Evolutionary conservation across 2,797 vertebrate species (phyloP).

Genomic region (Cryptoprocta ferox): DNA sequence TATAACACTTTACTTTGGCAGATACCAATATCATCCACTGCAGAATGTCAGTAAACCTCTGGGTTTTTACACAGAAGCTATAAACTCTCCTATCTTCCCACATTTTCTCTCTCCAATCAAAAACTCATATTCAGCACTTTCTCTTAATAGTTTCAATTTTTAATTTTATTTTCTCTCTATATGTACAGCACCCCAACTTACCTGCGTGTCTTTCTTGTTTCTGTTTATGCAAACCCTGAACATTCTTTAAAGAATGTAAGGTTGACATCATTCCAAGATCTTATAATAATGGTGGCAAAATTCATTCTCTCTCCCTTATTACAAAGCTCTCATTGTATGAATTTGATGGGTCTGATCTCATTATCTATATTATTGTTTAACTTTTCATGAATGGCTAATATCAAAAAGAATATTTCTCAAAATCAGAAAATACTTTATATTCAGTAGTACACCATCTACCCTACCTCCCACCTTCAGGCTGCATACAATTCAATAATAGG

Average conservation of each 20-base stretch:
- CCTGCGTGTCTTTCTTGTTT: neutral
- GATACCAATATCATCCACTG: neutral
- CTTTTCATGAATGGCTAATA: neutral
- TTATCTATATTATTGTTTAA: neutral
- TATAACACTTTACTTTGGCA: neutral
- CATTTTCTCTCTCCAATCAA: neutral
- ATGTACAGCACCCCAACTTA: neutral
- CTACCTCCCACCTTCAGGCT: neutral
- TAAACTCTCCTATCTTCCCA: neutral
- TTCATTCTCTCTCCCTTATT: neutral
- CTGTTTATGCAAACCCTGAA: neutral
- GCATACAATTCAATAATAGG: neutral
- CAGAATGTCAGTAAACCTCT: neutral
- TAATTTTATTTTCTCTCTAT: neutral
- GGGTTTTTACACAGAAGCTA: neutral
- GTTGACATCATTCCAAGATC: neutral
- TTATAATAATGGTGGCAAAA: neutral
- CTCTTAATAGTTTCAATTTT: neutral
- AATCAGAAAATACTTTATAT: neutral
- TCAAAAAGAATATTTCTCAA: neutral
- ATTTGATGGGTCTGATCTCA: neutral
- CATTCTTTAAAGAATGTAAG: neutral
- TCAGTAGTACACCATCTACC: neutral
- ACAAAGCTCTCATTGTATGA: neutral
- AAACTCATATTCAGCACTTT: neutral